Evolutionary conservation across 1,140 invertebrate species (phyloP), one percentile per base, ranked within the genome.

Genomic region (Nebria ingens): DNA sequence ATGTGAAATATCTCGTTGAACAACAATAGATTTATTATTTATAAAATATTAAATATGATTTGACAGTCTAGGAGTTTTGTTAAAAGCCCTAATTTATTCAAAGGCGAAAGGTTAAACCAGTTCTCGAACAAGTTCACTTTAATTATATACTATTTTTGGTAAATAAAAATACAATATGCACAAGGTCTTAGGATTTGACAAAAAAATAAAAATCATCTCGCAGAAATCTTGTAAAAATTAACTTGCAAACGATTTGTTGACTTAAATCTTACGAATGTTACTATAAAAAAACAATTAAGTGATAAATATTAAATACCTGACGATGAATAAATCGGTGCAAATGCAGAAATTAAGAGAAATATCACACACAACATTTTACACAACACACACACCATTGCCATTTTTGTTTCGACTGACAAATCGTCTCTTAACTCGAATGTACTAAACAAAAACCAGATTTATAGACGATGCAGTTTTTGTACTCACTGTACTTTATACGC

Each of bases 381-480:
- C 11, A 19, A 15, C 21, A 51, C 4, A 20, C 50, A 11, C 50
- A 51, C 19, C 17, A 4, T 51, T 20, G 50, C 50, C 50, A 51
- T 51, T 51, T 51, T 51, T 51, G 19, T 51, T 45, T 51, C 11
- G 17, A 51, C 50, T 51, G 50, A 34, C 25, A 49, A 49, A 6
- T 49, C 42, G 17, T 19, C n/a, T n/a, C n/a, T n/a, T 6, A 19
- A 49, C 4, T 49, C 42, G 17, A 13, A 49, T 49, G 42, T 17
- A 34, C 25, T n/a, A n/a, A 34, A 9, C 25, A 6, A 34, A 34
- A 34, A n/a, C n/a, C 6, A 34, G n/a, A n/a, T n/a, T n/a, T n/a
- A n/a, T n/a, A n/a, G n/a, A n/a, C n/a, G n/a, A n/a, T n/a, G n/a
- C n/a, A n/a, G n/a, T n/a, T n/a, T n/a, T n/a, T n/a, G n/a, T n/a